These are phyloP conservation scores for Salvelinus namaycush DNA, from an alignment of 2,113 vertebrate genomes.

Conservation along the genomic window DNA sequence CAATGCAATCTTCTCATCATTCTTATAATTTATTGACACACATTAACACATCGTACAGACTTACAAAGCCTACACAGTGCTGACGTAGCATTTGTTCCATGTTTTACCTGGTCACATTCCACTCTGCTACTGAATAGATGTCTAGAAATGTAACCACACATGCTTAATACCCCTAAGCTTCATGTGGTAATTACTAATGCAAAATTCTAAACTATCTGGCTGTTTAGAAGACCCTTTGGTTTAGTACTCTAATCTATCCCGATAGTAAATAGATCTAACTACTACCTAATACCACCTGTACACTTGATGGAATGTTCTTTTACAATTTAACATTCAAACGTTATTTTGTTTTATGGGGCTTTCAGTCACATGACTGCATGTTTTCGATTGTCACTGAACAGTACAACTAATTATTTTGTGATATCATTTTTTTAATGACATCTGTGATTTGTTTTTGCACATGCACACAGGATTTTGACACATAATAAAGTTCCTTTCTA, in stretches of 20 bases:
- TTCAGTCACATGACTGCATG: not conserved
- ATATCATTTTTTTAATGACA: not conserved
- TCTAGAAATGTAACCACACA: not conserved
- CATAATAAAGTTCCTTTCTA: not conserved
- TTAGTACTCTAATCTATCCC: not conserved
- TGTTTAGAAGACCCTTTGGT: not conserved
- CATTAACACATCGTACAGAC: not conserved
- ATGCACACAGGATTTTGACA: not conserved
- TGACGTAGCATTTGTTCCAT: not conserved
- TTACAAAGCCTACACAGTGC: not conserved
- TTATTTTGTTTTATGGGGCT: too few relatives aligned
- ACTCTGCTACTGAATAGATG: not conserved
- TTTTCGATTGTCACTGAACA: not conserved
- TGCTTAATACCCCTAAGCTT: not conserved
- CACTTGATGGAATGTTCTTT: not conserved
- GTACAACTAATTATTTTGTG: not conserved
- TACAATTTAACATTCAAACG: not conserved
- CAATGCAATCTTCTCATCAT: constrained; percentile 1
- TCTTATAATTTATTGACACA: not conserved
- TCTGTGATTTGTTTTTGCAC: not conserved
- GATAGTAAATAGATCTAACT: not conserved
- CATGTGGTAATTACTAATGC: not conserved
- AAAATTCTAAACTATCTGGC: not conserved
- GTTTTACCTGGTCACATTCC: constrained; percentile 8
- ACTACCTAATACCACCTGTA: not conserved